Evolutionary conservation across 2,797 vertebrate genomes (phyloP).

Genomic region (Gila robusta): DNA sequence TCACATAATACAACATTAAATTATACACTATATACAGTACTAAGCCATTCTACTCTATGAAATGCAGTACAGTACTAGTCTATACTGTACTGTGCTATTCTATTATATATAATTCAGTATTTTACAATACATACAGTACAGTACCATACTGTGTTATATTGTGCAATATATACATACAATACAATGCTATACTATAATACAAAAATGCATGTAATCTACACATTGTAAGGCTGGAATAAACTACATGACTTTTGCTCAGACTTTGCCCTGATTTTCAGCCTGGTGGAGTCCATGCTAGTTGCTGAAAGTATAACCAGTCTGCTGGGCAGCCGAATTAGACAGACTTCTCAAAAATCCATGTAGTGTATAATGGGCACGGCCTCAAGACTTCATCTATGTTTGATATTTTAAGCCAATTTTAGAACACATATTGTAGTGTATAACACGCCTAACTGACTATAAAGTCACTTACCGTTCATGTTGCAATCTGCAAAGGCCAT

Average conservation of each 20-base stretch:
- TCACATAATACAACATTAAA: background rate
- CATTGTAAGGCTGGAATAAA: background rate
- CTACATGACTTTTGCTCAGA: background rate
- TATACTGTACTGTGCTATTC: background rate
- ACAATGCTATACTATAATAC: background rate
- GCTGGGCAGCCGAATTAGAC: too few relatives aligned
- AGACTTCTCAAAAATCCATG: background rate
- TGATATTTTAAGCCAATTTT: background rate
- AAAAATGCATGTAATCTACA: background rate
- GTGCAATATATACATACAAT: background rate
- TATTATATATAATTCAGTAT: background rate
- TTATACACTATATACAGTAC: background rate
- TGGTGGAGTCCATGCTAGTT: background rate
- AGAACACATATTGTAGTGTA: too few relatives aligned
- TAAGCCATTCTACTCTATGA: background rate
- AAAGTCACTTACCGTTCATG: background rate
- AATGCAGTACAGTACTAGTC: background rate
- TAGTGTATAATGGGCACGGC: background rate
- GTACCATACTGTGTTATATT: background rate
- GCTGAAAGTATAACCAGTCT: background rate
- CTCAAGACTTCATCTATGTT: background rate
- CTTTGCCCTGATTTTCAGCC: background rate
- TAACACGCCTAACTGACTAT: background rate
- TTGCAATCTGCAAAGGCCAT: background rate
- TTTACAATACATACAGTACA: background rate